These are phyloP conservation scores for Sylvietta virens DNA, from an alignment of 2,113 vertebrate genomes.

Conservation along the genomic window DNA sequence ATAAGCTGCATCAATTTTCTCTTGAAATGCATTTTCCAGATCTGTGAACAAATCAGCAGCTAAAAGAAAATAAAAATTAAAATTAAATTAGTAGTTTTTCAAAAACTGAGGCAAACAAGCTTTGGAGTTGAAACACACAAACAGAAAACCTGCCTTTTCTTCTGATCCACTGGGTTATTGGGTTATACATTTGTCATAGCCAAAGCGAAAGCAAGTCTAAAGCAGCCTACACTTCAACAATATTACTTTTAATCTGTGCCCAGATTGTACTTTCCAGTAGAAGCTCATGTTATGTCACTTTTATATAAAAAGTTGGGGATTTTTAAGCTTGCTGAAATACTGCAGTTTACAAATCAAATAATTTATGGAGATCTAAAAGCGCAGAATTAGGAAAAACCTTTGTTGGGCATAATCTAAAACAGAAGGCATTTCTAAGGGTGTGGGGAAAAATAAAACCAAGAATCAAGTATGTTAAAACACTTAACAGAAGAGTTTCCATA, in stretches of 20 bases:
- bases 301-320: background rate
- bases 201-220: background rate
- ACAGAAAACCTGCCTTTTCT: background rate
- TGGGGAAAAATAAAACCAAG: background rate
- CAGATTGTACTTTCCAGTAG: background rate
- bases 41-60: constrained; percentile 91
- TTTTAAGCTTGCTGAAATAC: background rate
- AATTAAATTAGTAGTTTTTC: background rate
- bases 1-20: constrained; percentile 94
- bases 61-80: constrained; percentile 30
- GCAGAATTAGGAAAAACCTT: background rate
- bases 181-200: background rate
- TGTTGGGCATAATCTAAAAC: background rate
- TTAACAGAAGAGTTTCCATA: background rate
- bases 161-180: background rate
- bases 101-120: background rate
- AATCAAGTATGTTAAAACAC: background rate
- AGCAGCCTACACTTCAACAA: background rate
- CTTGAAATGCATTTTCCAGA: constrained; percentile 93
- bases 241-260: background rate
- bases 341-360: background rate
- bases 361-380: background rate
- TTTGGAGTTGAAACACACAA: background rate
- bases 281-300: background rate
- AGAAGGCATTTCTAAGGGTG: background rate